phyloP scores from a whole-genome alignment of 2,113 vertebrate species.

The Cochlearius cochlearius region DNA sequence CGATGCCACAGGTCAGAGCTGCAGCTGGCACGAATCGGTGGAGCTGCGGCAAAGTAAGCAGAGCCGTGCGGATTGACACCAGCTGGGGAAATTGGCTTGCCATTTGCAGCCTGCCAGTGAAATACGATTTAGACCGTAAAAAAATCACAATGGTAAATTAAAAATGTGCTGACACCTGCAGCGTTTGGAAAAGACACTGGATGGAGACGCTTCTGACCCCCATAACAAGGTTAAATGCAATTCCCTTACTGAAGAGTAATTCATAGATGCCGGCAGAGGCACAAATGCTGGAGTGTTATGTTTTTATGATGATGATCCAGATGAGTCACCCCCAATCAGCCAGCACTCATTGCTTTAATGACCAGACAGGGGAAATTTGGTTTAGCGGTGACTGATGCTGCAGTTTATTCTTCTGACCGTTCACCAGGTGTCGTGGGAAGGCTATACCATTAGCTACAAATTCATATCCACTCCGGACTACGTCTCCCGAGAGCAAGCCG shows the following conservation, averaged over 20 bases:
- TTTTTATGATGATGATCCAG: not conserved
- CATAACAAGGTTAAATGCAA: not conserved
- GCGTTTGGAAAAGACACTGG: not conserved
- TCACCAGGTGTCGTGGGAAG: not conserved
- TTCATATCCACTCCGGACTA: not conserved
- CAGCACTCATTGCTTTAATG: not conserved
- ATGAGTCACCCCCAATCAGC: not conserved
- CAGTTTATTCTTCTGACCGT: not conserved
- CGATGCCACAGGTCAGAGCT: not conserved
- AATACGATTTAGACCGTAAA: not conserved
- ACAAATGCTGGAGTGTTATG: not conserved
- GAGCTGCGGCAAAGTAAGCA: not conserved
- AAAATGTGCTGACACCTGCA: not conserved
- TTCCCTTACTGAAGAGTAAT: not conserved
- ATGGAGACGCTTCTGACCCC: fast-evolving
- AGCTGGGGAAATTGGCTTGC: not conserved
- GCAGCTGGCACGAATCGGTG: not conserved
- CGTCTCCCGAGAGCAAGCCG: not conserved
- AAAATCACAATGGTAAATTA: not conserved
- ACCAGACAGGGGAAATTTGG: not conserved
- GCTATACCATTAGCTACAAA: not conserved
- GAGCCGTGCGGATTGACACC: not conserved
- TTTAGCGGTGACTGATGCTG: not conserved
- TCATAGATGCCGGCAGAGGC: not conserved
- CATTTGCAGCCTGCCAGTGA: not conserved